Evolutionary conservation across 2,113 vertebrate species (phyloP).

Genomic region (Cariama cristata): DNA sequence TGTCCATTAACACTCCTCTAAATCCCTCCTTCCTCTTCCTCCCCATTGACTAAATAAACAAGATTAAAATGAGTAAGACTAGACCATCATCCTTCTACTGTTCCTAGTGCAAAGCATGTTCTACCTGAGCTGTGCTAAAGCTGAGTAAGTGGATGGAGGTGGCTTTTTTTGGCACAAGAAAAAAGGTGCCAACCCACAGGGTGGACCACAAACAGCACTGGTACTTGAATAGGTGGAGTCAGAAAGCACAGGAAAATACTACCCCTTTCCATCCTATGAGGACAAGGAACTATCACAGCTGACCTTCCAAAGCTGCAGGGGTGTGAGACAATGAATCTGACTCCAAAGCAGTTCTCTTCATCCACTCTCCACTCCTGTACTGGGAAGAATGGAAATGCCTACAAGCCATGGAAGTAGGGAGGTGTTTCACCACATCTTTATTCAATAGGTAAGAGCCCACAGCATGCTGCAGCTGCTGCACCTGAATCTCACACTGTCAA

Average conservation of each 20-base stretch:
- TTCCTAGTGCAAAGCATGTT: not conserved
- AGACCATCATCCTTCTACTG: not conserved
- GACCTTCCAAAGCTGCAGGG: not conserved
- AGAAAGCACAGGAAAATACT: not conserved
- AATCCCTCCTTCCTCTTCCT: not conserved
- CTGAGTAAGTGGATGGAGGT: not conserved
- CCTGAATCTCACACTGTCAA: not conserved
- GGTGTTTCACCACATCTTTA: not conserved
- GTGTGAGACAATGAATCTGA: not conserved
- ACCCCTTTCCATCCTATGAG: not conserved
- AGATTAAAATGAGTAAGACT: not conserved
- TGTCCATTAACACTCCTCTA: not conserved
- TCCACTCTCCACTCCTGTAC: not conserved
- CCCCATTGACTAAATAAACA: not conserved
- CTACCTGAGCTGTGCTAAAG: not conserved
- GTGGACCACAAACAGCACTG: not conserved
- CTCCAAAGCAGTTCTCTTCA: not conserved
- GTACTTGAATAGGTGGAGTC: not conserved
- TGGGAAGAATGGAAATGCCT: not conserved
- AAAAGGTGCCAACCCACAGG: not conserved
- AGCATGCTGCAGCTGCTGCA: not conserved
- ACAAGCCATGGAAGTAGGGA: not conserved
- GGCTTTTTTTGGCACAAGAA: not conserved
- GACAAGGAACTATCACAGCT: not conserved
- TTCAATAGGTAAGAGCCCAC: not conserved